Evolutionary conservation across 2,113 vertebrate genomes (phyloP).

Genomic region (Ictidomys tridecemlineatus): DNA sequence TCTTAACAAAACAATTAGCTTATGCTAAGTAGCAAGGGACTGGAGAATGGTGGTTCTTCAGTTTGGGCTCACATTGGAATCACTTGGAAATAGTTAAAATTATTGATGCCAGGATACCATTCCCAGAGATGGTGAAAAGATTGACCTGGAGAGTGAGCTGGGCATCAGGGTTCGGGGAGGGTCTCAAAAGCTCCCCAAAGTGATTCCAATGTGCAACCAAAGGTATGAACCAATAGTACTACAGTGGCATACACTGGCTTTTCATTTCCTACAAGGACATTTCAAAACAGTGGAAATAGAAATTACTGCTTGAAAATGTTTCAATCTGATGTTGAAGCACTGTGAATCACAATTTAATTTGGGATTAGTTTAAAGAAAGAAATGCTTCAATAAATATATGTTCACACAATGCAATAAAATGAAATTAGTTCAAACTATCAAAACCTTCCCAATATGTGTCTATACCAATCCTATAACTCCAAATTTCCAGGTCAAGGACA

Average conservation of each 20-base stretch:
- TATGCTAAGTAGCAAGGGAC: neutral
- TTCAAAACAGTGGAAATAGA: conserved; percentile 7
- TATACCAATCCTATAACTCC: neutral
- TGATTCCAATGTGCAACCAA: neutral
- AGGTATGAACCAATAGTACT: too few species aligned
- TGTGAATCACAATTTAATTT: conserved; percentile 15
- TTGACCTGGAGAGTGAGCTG: neutral
- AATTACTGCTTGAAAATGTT: neutral
- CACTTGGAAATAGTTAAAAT: neutral
- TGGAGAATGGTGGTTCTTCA: neutral
- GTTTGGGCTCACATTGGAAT: neutral
- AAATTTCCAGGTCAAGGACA: conserved; percentile 4
- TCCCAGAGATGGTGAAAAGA: neutral
- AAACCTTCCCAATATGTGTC: neutral
- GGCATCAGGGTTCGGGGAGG: neutral
- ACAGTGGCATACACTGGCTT: neutral
- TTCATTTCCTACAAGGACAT: neutral
- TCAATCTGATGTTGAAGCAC: neutral
- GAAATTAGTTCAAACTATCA: neutral
- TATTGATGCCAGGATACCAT: neutral
- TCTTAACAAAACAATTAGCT: neutral
- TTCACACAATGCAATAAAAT: neutral
- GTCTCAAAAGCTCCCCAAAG: neutral
- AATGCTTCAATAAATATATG: neutral
- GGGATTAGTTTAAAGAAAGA: neutral